Evolutionary conservation across 2,797 vertebrate species (phyloP).

Genomic region (Xerus rutilus): DNA sequence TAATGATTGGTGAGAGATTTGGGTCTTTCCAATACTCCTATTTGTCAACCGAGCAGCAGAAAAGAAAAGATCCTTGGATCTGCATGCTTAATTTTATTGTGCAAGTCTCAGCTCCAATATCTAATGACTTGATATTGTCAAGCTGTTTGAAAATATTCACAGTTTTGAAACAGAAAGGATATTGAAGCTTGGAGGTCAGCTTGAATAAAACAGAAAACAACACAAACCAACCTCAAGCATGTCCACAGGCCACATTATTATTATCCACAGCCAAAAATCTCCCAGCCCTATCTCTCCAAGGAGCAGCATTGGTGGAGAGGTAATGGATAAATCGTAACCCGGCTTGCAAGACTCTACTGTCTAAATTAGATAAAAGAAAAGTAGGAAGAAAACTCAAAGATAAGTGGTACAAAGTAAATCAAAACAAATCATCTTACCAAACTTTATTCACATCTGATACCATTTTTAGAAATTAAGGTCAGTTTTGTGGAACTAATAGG

Average conservation of each 20-base stretch:
- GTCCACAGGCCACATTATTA: slow-evolving; percentile 82
- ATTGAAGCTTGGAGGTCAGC: slow-evolving; percentile 57
- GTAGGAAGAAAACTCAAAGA: slow-evolving; percentile 89
- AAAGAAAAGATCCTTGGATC: slow-evolving; percentile 80
- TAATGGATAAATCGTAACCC: slow-evolving; percentile 88
- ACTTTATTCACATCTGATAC: slow-evolving; percentile 93
- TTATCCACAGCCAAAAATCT: slow-evolving; percentile 85
- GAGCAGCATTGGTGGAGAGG: slow-evolving; percentile 84
- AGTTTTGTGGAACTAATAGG: slow-evolving; percentile 93
- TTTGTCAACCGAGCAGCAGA: slow-evolving; percentile 80
- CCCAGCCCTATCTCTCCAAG: slow-evolving; percentile 86
- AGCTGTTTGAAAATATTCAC: slow-evolving; percentile 15
- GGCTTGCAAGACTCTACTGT: slow-evolving; percentile 84
- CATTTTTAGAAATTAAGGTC: slow-evolving; percentile 93
- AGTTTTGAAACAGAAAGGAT: slow-evolving; percentile 61
- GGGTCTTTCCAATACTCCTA: slow-evolving; percentile 78
- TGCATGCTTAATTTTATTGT: slow-evolving; percentile 79
- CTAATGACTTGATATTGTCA: background rate
- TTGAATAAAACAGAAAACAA: slow-evolving; percentile 56
- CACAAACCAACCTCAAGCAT: slow-evolving; percentile 56
- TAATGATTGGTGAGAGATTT: slow-evolving; percentile 76
- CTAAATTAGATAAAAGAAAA: slow-evolving; percentile 91
- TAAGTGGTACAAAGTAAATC: slow-evolving; percentile 91
- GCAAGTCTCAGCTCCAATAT: background rate
- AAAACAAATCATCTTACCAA: slow-evolving; percentile 91